Evolutionary conservation across 2,888 invertebrate species (phyloP).

Genomic region (Agrypnus murinus): DNA sequence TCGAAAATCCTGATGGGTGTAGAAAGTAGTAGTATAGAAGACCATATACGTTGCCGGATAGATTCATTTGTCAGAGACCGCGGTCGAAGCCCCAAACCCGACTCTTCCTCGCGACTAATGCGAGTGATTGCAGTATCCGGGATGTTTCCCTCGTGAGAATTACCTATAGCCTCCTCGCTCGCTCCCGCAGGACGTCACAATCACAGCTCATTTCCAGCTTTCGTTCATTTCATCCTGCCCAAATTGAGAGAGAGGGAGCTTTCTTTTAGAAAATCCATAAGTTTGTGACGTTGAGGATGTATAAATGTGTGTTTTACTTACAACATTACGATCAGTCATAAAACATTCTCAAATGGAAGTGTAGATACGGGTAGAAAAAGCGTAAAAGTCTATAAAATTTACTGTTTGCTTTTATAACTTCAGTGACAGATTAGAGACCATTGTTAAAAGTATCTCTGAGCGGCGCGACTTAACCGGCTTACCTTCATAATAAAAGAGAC

Average conservation of each 20-base stretch:
- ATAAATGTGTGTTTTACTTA: slow-evolving; percentile 34
- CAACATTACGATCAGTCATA: slow-evolving; percentile 36
- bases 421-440: slow-evolving; percentile 48
- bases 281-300: slow-evolving; percentile 25
- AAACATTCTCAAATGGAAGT: slow-evolving; percentile 44
- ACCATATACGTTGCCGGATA: slow-evolving; percentile 59
- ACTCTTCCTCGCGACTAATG: slow-evolving; percentile 62
- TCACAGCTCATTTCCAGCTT: slow-evolving; percentile 66
- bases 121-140: slow-evolving; percentile 69
- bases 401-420: slow-evolving; percentile 49
- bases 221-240: slow-evolving; percentile 60
- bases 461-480: slow-evolving; percentile 46
- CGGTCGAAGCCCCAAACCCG: slow-evolving; percentile 60
- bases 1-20: slow-evolving; percentile 40
- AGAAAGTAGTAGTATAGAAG: slow-evolving; percentile 25
- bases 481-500: slow-evolving; percentile 47
- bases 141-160: slow-evolving; percentile 66
- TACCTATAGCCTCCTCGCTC: slow-evolving; percentile 55
- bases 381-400: slow-evolving; percentile 48
- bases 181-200: slow-evolving; percentile 60
- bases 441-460: slow-evolving; percentile 44
- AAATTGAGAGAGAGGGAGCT: slow-evolving; percentile 54
- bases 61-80: slow-evolving; percentile 61
- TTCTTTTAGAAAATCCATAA: slow-evolving; percentile 52
- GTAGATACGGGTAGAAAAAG: slow-evolving; percentile 28